Percentiles rank a stretch among this genome's conserved stretches.
These are phyloP conservation scores for Nineta flava DNA, from an alignment of 2,888 invertebrate genomes.

Conservation along the genomic window DNA sequence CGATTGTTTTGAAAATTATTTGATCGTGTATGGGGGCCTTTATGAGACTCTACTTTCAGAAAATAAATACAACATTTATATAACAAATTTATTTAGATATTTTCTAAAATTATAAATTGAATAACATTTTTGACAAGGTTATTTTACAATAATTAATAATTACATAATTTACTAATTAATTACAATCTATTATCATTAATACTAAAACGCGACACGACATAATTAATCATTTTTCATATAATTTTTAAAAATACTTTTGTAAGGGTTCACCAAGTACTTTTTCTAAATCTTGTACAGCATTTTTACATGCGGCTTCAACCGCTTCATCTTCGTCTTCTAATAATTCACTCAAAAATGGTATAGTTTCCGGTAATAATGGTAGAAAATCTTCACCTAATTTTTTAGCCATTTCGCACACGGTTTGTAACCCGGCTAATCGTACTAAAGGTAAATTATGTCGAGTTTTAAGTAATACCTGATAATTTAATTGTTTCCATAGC, in stretches of 20 bases:
- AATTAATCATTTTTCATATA: not conserved
- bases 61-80: no score
- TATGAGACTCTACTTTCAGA: no score
- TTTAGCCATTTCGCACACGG: slow-evolving; percentile 60
- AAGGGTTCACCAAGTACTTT: slow-evolving; percentile 77
- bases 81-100: no score
- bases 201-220: no score
- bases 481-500: slow-evolving; percentile 79
- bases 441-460: slow-evolving; percentile 59
- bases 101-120: no score
- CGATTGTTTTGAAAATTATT: no score
- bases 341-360: slow-evolving; percentile 85
- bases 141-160: no score
- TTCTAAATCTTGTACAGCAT: slow-evolving; percentile 70
- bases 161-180: no score
- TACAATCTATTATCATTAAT: no score
- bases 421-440: slow-evolving; percentile 52
- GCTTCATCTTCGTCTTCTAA: slow-evolving; percentile 76
- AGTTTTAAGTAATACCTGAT: slow-evolving; percentile 78
- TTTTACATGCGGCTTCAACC: slow-evolving; percentile 66
- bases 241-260: slow-evolving; percentile 62
- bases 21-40: no score
- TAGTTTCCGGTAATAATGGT: slow-evolving; percentile 77
- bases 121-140: no score
- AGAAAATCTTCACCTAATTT: slow-evolving; percentile 81